Conservation (phyloP, 2,797 vertebrate genomes). For the Acanthornis magna region DNA sequence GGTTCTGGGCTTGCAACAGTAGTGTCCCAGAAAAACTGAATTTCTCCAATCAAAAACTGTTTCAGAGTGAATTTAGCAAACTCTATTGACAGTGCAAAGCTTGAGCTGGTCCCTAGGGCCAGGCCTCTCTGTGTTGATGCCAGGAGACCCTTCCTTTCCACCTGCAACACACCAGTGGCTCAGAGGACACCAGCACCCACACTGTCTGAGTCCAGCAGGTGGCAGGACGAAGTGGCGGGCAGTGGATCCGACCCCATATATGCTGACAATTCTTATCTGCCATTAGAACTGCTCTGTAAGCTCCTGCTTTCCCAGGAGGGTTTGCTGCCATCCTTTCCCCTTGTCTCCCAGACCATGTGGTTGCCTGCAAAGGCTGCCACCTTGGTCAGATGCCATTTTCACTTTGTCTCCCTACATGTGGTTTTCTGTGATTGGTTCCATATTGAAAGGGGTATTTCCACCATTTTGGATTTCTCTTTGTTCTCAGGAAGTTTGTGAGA, state of each 20-base stretch:
- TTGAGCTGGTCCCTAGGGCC: background rate
- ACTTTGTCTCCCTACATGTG: background rate
- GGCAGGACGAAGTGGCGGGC: accelerated
- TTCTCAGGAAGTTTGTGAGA: background rate
- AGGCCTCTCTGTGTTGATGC: accelerated
- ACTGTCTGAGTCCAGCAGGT: no score
- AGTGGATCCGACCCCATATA: background rate
- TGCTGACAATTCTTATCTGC: background rate
- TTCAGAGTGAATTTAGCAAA: background rate
- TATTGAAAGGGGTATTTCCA: background rate
- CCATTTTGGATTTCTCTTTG: background rate
- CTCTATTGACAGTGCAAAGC: background rate
- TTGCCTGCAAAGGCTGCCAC: background rate
- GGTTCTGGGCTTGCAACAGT: background rate
- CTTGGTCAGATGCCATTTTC: background rate
- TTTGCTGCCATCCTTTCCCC: background rate
- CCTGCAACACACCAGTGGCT: background rate
- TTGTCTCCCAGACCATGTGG: accelerated
- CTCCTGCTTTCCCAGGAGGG: background rate
- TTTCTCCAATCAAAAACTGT: background rate
- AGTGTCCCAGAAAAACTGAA: background rate
- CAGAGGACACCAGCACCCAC: background rate
- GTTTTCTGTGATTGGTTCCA: background rate
- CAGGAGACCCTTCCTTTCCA: accelerated
- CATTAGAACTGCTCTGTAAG: background rate